Evolutionary conservation across 2,797 vertebrate species (phyloP), one percentile per base, ranked within the genome.

Genomic region (Tinamus major): DNA sequence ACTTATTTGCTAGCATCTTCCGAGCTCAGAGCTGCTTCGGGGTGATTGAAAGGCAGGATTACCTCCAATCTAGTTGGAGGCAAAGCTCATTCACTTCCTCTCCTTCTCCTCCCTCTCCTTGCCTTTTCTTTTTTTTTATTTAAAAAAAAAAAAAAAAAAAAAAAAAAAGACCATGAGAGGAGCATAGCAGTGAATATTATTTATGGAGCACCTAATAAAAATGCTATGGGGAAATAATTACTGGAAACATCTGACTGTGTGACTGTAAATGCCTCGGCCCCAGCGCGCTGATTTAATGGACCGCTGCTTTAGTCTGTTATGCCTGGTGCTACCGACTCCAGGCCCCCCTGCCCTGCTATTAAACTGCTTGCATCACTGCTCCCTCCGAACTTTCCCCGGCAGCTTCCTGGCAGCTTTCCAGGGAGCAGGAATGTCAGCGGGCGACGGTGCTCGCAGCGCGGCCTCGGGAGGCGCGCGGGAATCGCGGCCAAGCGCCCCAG

Each of bases 191-290:
- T 96, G 97, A 97, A 95, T 97, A 97, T 98, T 97, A 98, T 98
- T 98, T 98, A 97, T 98, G 95, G 96, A 96, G 95, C 96, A 96
- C 96, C 97, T 97, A 97, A 98, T 98, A 97, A 97, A 98, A 96
- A 97, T 98, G 96, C 97, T 96, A 97, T 94, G 69, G 96, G 94
- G 96, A 97, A 98, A 97, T 97, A 97, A 96, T 97, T 98, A 97
- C 97, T 97, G 97, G 97, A 97, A 98, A 97, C 90, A 96, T 97
- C 95, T 97, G 95, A 94, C 95, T 95, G 87, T 92, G 93, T 97
- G 96, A 97, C 97, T 98, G 97, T 97, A 97, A 98, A 97, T 97
- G 97, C 97, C 95, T 90, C 93, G 91, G 94, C 91, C 93, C 96
- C 64, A 77, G 48, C 65, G 89, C 62, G 42, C 95, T 97, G 97